Base-by-base conservation (phyloP, 2,797 vertebrate genomes). In the Fratercula arctica region DNA sequence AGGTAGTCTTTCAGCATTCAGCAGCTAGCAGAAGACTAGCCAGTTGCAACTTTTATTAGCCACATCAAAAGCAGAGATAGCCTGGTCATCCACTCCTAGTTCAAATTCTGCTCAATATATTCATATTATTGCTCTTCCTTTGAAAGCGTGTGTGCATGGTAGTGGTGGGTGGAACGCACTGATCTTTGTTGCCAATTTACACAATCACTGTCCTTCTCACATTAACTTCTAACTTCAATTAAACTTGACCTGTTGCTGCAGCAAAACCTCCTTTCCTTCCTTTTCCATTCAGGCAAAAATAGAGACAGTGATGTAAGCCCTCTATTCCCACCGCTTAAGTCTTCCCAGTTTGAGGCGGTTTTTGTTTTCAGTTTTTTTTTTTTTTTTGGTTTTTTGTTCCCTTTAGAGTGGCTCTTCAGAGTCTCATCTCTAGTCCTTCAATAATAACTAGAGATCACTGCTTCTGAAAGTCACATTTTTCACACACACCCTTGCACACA, bases 131-230 rank as follows among this genome's bases (percentile, higher is more conserved):
- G 35, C 16, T 46, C 17, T 23, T 39, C 11, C 37, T 37, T 33
- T n/a, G 18, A 50, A 45, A 57, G 21, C 1, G 2, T 24, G n/a
- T 0, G 0, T 10, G 6, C 5, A 13, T 17, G 4, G 5, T 8
- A 6, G 8, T 48, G 8, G 14, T 41, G 6, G 29, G 33, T 20
- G 4, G 28, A 54, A 76, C 6, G n/a, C 4, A 39, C 3, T 3
- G 16, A 26, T 23, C 41, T 48, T 63, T 57, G 18, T 43, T 28
- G 13, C 39, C 3, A 45, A 4, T 68, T 73, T 35, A 70, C 11
- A 51, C 21, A 69, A 11, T 33, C 5, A 19, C 4, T 23, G 6
- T 10, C 31, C 45, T 67, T 33, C 8, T 51, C 9, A 48, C 2
- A 15, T 37, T 39, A 66, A 43, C 54, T 28, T 75, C 4, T 48